These are phyloP conservation scores for Aptenodytes patagonicus DNA, from an alignment of 2,113 vertebrate species.

Conservation along the genomic window DNA sequence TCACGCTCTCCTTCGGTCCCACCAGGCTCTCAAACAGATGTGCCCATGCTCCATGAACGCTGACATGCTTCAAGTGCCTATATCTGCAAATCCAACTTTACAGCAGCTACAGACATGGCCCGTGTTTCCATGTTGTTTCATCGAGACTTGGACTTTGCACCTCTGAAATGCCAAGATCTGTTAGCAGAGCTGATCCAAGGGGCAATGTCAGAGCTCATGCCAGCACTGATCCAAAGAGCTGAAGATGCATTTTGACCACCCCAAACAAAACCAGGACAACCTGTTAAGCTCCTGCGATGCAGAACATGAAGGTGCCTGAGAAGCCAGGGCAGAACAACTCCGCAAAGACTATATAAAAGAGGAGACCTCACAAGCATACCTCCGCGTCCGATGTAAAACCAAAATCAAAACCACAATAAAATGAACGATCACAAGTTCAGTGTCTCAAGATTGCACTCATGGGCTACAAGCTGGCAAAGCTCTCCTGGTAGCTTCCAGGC, in stretches of 20 bases:
- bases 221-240: not conserved
- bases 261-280: not conserved
- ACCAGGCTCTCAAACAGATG: not conserved
- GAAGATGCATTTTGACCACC: not conserved
- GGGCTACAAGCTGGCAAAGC: not conserved
- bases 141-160: not conserved
- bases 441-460: not conserved
- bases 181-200: not conserved
- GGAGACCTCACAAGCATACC: not conserved
- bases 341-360: not conserved
- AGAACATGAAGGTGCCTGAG: not conserved
- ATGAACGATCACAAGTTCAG: not conserved
- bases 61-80: not conserved
- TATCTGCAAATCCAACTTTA: not conserved
- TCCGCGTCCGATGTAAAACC: rapidly evolving
- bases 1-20: not conserved
- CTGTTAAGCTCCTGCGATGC: rapidly evolving
- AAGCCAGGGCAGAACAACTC: not conserved
- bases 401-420: not conserved
- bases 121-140: not conserved
- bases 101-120: not conserved
- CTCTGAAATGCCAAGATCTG: not conserved
- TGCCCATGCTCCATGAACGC: not conserved
- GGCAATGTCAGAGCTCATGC: not conserved
- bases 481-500: not conserved